phyloP scores from a whole-genome alignment of 1,140 invertebrate genomes.

The Penaeus indicus region DNA sequence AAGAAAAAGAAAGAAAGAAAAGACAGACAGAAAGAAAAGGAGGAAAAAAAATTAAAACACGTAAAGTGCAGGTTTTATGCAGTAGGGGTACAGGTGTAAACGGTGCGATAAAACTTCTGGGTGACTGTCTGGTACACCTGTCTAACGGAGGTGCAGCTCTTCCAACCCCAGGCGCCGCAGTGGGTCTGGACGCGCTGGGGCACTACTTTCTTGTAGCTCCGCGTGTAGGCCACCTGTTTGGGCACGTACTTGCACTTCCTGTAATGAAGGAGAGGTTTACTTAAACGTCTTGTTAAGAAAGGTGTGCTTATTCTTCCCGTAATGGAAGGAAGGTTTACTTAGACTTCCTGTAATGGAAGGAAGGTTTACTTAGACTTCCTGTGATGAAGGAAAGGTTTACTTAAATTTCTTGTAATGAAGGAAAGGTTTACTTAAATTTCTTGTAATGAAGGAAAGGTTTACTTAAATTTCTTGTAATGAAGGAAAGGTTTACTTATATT shows the following conservation, averaged over 20 bases:
- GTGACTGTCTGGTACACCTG: constrained; percentile 52
- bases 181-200: constrained; percentile 48
- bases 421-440: no score
- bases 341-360: no score
- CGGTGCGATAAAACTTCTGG: constrained; percentile 55
- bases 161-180: constrained; percentile 60
- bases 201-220: constrained; percentile 55
- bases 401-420: no score
- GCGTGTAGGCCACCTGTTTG: constrained; percentile 57
- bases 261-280: no score
- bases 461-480: no score
- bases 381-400: no score
- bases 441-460: no score
- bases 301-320: no score
- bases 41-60: background rate
- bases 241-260: constrained; percentile 60
- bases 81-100: constrained; percentile 45
- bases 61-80: background rate
- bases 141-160: constrained; percentile 55
- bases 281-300: no score
- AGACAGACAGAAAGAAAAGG: background rate
- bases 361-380: no score
- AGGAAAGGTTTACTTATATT: no score
- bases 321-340: no score
- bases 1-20: background rate